These are phyloP conservation scores for Crotalus horridus DNA, from an alignment of 2,113 vertebrate genomes.

Conservation along the genomic window DNA sequence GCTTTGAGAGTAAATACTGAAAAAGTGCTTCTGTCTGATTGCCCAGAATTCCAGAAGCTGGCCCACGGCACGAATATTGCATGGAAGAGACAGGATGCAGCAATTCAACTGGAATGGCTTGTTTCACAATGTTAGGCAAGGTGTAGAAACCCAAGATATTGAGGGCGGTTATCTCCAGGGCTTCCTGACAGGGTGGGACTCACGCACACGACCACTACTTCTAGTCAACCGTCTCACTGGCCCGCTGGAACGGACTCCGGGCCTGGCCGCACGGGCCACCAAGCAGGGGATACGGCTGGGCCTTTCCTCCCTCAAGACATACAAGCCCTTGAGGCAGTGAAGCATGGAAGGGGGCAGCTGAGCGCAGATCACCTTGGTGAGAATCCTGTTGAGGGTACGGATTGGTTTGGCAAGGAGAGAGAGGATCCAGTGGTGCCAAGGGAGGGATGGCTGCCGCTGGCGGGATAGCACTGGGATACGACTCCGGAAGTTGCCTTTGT, in stretches of 20 bases:
- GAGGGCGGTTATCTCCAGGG: conserved; percentile 61
- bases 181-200: not conserved
- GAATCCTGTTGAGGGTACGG: conserved; percentile 50
- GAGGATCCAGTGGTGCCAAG: conserved; percentile 24
- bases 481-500: conserved; percentile 80
- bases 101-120: not conserved
- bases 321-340: conserved; percentile 68
- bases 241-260: conserved; percentile 15
- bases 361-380: conserved; percentile 60
- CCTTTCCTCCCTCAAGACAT: conserved; percentile 73
- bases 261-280: conserved; percentile 68
- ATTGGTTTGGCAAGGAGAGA: conserved; percentile 43
- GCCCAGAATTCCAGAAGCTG: not conserved
- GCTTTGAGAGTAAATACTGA: not conserved
- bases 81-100: not conserved
- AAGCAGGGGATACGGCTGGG: conserved; percentile 79
- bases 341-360: conserved; percentile 68
- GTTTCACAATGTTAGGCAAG: not conserved
- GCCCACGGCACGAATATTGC: not conserved
- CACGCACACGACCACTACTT: not conserved
- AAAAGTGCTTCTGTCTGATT: not conserved
- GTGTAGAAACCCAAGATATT: no score
- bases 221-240: conserved; percentile 9
- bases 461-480: conserved; percentile 78
- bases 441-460: conserved; percentile 49